These are phyloP conservation scores for Drosophila trapezifrons DNA, from an alignment of 1,140 invertebrate species.

Conservation along the genomic window DNA sequence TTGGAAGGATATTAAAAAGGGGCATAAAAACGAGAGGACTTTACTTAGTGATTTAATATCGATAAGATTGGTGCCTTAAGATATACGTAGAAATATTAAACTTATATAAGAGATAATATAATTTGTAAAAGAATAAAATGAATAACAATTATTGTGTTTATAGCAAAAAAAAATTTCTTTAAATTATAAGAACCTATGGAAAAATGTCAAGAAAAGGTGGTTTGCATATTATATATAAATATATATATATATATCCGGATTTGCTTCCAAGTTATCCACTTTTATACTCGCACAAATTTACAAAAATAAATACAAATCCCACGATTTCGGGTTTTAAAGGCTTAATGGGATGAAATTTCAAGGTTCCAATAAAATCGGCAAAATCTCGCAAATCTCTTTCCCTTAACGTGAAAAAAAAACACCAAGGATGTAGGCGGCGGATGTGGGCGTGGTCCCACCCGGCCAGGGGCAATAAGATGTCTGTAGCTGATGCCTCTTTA, in stretches of 20 bases:
- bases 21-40: neutral
- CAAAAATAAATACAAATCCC: neutral
- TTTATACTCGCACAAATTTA: neutral
- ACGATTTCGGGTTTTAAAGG: conserved; percentile 1
- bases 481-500: conserved; percentile 42
- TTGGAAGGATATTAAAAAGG: neutral
- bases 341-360: conserved; percentile 1
- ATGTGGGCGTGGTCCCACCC: neutral
- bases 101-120: too few species aligned
- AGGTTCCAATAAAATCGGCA: conserved; percentile 1
- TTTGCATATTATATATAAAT: too few species aligned
- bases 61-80: too few species aligned
- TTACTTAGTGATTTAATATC: too few species aligned
- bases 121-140: too few species aligned
- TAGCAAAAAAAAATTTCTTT: too few species aligned
- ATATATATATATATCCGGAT: neutral
- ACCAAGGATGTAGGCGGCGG: neutral
- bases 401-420: neutral
- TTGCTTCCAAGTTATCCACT: neutral
- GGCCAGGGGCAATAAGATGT: conserved; percentile 3
- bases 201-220: too few species aligned
- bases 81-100: too few species aligned
- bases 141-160: too few species aligned
- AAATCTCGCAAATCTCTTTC: conserved; percentile 4
- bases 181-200: too few species aligned